Base-by-base conservation (phyloP, 2,888 invertebrate species). In the Papilio elwesi region DNA sequence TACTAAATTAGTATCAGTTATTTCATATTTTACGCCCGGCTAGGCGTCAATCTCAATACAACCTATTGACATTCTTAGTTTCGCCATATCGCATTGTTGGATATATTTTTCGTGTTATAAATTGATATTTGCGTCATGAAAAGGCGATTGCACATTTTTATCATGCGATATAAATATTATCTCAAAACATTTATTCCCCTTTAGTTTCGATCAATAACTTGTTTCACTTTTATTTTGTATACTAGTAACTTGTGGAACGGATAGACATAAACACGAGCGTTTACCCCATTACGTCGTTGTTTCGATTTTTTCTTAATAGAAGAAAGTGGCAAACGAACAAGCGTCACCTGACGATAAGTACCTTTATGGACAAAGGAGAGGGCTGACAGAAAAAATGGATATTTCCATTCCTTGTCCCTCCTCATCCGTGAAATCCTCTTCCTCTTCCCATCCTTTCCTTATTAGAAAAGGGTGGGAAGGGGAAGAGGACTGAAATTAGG, bases 161-260 rank as follows among this genome's bases (percentile, higher is more conserved):
- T 68, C 68, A 15, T 43, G 16, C 16, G 68, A 68, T 68, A 68
- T 68, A 48, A 57, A 55, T 55, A 68, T 67, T 68, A 68, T 2
- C 68, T 43, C 13, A 55, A 55, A 68, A 55, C 47, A 48, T 48
- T 49, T 49, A 64, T 55, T 57, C n/a, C 7, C n/a, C n/a, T 36
- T n/a, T n/a, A 26, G 13, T 55, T 68, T 57, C 55, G 68, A 68
- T 55, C 47, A 55, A 43, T 68, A 55, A n/a, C 36, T 6, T 57
- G 59, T 38, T n/a, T 62, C n/a, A 43, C n/a, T 62, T 43, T 43
- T 62, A 43, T 43, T 43, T 5, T 9, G 4, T 26, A 4, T 43
- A 9, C 43, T 9, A 4, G 43, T 43, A 62, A 43, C 3, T 43
- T 62, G 15, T 62, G 55, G 12, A 38, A 13, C 13, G 1, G 15